Evolutionary conservation across 2,113 vertebrate genomes (phyloP).

Genomic region (Phoxinus phoxinus): DNA sequence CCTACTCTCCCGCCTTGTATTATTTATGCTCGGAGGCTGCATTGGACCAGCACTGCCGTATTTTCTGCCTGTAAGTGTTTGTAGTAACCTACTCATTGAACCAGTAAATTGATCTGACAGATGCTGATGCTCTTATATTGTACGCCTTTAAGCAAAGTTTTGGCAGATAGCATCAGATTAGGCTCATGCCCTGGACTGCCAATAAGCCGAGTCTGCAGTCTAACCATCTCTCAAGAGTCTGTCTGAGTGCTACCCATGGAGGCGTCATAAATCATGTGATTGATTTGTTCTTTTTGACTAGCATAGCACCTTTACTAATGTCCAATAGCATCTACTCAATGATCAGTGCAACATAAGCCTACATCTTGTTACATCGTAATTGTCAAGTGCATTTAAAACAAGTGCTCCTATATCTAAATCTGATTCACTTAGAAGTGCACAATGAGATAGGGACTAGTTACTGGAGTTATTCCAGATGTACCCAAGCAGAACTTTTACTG

Average conservation of each 20-base stretch:
- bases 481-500: background rate
- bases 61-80: slow-evolving; percentile 49
- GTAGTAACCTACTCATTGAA: slow-evolving; percentile 56
- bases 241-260: slow-evolving; percentile 31
- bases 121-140: slow-evolving; percentile 48
- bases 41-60: slow-evolving; percentile 32
- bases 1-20: slow-evolving; percentile 26
- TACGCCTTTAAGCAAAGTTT: slow-evolving; percentile 44
- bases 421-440: background rate
- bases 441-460: background rate
- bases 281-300: slow-evolving; percentile 34
- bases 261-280: slow-evolving; percentile 50
- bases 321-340: background rate
- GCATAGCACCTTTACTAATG: slow-evolving; percentile 4
- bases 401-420: slow-evolving; percentile 1
- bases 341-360: background rate
- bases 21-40: slow-evolving; percentile 37
- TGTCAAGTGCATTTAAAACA: background rate
- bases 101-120: slow-evolving; percentile 53
- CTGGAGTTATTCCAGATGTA: background rate
- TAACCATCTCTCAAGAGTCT: slow-evolving; percentile 26
- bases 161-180: slow-evolving; percentile 48
- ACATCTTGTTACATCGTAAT: background rate
- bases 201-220: slow-evolving; percentile 43
- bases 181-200: slow-evolving; percentile 4